Conservation (phyloP, 2,113 vertebrate genomes). For the Alouatta palliata region DNA sequence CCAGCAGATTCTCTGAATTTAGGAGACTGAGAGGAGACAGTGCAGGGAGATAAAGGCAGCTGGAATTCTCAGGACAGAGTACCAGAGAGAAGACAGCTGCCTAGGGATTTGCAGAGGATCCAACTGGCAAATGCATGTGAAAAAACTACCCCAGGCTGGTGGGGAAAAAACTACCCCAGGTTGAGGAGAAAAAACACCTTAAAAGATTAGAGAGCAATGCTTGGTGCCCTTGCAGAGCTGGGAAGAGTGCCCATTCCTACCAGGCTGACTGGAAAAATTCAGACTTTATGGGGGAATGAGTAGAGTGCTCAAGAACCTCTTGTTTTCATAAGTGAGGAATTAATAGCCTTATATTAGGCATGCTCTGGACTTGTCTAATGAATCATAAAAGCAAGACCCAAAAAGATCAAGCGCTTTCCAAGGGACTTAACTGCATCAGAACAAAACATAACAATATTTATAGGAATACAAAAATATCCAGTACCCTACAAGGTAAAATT, state of each 20-base stretch:
- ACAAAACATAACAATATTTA: not conserved
- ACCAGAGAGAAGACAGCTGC: not conserved
- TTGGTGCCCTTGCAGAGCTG: not conserved
- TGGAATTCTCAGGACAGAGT: not conserved
- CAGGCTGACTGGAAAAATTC: not conserved
- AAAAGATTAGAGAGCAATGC: not conserved
- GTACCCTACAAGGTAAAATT: not conserved
- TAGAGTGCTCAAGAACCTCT: not conserved
- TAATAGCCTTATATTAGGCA: not conserved
- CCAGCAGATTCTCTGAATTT: not conserved
- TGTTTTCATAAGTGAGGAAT: not conserved
- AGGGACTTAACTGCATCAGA: not conserved
- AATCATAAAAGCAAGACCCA: not conserved
- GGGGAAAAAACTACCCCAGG: not conserved
- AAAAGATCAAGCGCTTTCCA: not conserved
- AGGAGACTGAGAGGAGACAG: not conserved
- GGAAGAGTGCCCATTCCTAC: not conserved
- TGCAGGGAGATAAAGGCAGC: not conserved
- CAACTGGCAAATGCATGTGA: not conserved
- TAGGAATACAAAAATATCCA: not conserved
- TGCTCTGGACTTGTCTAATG: not conserved
- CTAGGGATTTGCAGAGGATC: not conserved
- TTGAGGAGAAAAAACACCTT: not conserved
- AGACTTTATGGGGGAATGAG: not conserved
- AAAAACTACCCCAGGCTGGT: not conserved